Base-by-base conservation (phyloP, 2,113 vertebrate species). In the Atractosteus spatula region DNA sequence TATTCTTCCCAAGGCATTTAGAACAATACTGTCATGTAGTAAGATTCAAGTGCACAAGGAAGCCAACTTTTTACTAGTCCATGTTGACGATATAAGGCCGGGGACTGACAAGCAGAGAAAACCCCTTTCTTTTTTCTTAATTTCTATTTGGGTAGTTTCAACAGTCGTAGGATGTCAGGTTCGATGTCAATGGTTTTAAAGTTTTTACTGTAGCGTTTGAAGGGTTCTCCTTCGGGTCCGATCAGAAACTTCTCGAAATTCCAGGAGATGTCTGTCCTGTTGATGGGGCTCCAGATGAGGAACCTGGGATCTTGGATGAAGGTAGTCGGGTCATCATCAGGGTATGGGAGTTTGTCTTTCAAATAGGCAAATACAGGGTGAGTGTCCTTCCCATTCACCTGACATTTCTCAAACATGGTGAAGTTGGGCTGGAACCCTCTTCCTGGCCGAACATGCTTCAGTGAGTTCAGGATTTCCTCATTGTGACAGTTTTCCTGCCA, bases 181-280 rank as follows among this genome's bases (percentile, higher is more conserved):
- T 98, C 97, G 12, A 97, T 91, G 82, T 91, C 91, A 70, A 89
- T 89, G 0, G 96, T 95, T 12, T 89, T 89, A 78, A 89, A 93
- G 14, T 79, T 94, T 77, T 91, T 94, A 86, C 97, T 97, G 86
- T 99, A 99, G 82, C 97, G 93, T 0, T 95, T 96, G 81, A 99
- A 98, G 0, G 97, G 96, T 73, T 99, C 97, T 42, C 97, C 97
- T 55, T 99, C 96, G 0, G 97, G 97, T 3, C 94, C 97, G 6
- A 99, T 89, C 55, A 99, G 90, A 87, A 99, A 99, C 77, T 99
- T 99, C 89, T 99, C 97, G 67, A 99, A 99, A 87, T 99, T 99
- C 97, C 97, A 99, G 56, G 96, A 90, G 86, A 99, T 73, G 29
- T 99, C 97, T 0, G 87, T 91, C 68, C 97, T 92, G 70, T 79